These are phyloP conservation scores for Plagodis pulveraria DNA, from an alignment of 2,888 invertebrate species.

Conservation along the genomic window DNA sequence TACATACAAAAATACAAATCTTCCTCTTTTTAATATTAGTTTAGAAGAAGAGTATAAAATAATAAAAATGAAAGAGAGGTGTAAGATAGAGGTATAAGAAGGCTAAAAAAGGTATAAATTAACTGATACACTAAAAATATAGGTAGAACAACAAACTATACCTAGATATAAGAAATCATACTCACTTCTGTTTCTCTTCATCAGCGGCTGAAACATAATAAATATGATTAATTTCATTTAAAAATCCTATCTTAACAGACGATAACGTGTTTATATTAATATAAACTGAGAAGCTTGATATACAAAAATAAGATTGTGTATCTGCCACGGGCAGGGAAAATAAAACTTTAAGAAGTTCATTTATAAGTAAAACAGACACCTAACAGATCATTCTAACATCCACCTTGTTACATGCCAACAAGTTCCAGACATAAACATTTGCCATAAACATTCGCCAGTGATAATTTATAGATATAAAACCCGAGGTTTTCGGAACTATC, in stretches of 20 bases:
- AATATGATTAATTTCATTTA: conserved; percentile 21
- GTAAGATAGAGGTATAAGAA: neutral
- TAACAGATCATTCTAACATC: conserved; percentile 32
- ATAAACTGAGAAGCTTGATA: neutral
- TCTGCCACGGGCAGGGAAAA: conserved; percentile 6
- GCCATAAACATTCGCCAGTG: conserved; percentile 51
- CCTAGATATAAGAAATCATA: conserved; percentile 47
- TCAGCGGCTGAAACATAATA: conserved; percentile 93
- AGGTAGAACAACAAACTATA: conserved; percentile 3
- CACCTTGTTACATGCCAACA: conserved; percentile 42
- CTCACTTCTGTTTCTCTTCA: conserved; percentile 98
- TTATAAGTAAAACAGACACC: conserved; percentile 30
- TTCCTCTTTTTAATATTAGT: too few relatives aligned
- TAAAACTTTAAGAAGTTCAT: conserved; percentile 18
- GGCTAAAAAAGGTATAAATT: neutral
- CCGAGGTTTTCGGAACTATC: conserved; percentile 25
- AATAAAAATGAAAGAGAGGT: neutral
- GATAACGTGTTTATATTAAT: neutral
- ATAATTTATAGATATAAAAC: conserved; percentile 55
- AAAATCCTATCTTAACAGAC: too few relatives aligned
- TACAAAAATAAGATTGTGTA: conserved; percentile 5
- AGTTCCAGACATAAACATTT: conserved; percentile 62
- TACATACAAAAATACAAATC: too few relatives aligned
- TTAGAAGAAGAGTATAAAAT: neutral
- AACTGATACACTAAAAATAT: neutral